Conservation (phyloP, 2,888 invertebrate genomes). For the Chaetogeoica ovagalla region DNA sequence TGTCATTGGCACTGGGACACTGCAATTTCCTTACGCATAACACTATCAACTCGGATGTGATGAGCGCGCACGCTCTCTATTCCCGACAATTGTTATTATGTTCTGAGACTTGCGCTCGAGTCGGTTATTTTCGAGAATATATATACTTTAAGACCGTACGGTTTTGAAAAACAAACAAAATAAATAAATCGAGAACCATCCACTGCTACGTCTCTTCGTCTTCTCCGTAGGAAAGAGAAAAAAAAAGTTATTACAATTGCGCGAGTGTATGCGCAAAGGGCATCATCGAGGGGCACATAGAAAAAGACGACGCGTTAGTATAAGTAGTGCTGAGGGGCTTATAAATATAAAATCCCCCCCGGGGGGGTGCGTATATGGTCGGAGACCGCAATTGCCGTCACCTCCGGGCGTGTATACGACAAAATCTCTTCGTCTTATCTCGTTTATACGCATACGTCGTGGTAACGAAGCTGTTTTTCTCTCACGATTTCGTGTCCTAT, state of each 20-base stretch:
- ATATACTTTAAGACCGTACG: conserved; percentile 11
- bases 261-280: not conserved
- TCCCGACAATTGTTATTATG: not conserved
- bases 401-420: conserved; percentile 18
- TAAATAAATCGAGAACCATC: too few relatives aligned
- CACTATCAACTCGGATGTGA: too few relatives aligned
- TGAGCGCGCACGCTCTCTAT: not conserved
- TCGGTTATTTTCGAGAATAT: too few relatives aligned
- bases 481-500: too few relatives aligned
- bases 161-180: conserved; percentile 4
- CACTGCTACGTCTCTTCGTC: too few relatives aligned
- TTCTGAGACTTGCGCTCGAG: too few relatives aligned
- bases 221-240: not conserved
- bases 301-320: not conserved
- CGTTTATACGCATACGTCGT: conserved; percentile 10
- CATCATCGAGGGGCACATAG: conserved; percentile 42
- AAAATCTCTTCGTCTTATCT: conserved; percentile 38
- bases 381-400: conserved; percentile 19
- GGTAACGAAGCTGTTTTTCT: too few relatives aligned
- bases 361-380: not conserved
- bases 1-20: too few relatives aligned
- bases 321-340: conserved; percentile 44
- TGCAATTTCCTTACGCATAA: too few relatives aligned
- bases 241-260: conserved; percentile 29
- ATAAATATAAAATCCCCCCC: conserved; percentile 38